Evolutionary conservation across 2,888 invertebrate genomes (phyloP).

Genomic region (Euzophera pinguis): DNA sequence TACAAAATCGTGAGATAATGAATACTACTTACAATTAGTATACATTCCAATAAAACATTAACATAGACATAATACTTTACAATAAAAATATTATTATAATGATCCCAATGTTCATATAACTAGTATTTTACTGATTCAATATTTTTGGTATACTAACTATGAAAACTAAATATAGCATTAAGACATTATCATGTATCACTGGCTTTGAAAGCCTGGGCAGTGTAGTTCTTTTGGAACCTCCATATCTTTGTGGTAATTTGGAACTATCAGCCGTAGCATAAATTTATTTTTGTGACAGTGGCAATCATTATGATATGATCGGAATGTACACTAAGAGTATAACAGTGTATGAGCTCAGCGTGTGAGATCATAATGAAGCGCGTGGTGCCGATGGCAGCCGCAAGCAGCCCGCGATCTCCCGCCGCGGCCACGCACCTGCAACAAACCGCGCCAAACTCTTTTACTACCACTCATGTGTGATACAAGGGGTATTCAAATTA

Average conservation of each 20-base stretch:
- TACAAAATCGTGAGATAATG: constrained; percentile 3
- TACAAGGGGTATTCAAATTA: too few species aligned
- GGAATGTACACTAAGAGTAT: constrained; percentile 48
- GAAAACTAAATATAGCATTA: not conserved
- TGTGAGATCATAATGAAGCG: not conserved
- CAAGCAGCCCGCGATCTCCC: not conserved
- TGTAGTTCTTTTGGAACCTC: constrained; percentile 35
- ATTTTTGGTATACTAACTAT: not conserved
- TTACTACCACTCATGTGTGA: not conserved
- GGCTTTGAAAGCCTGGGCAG: constrained; percentile 50
- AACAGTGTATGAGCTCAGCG: constrained; percentile 8
- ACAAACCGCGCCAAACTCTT: not conserved
- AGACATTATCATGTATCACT: constrained; percentile 34
- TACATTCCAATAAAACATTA: constrained; percentile 41
- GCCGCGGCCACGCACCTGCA: not conserved
- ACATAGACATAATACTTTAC: constrained; percentile 3
- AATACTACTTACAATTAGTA: constrained; percentile 30
- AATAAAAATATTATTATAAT: constrained; percentile 10
- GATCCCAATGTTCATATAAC: constrained; percentile 16
- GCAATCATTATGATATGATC: constrained; percentile 7
- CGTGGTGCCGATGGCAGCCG: not conserved
- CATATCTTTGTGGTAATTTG: not conserved
- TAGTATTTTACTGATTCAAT: not conserved
- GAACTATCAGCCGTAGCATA: not conserved
- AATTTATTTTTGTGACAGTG: not conserved